A percentile compares a stretch with the other conserved stretches of the same genome.
Evolutionary conservation across 2,888 invertebrate species (phyloP).

Genomic region (Agrotis clavis): DNA sequence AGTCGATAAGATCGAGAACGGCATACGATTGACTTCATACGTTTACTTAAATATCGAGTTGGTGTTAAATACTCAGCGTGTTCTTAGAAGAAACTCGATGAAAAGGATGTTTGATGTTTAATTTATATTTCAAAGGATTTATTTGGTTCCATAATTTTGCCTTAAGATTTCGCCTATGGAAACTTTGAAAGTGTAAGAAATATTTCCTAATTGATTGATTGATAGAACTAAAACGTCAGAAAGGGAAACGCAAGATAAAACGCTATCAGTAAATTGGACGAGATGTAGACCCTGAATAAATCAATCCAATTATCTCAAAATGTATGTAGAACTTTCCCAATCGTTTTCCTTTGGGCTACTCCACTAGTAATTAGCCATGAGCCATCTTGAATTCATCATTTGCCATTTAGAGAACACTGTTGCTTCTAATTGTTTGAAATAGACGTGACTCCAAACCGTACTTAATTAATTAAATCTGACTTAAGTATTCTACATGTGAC

Average conservation of each 20-base stretch:
- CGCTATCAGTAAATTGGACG: neutral
- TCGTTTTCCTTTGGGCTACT: conserved; percentile 14
- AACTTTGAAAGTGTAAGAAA: neutral
- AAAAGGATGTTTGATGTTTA: conserved; percentile 21
- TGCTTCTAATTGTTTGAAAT: neutral
- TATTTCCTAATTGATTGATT: neutral
- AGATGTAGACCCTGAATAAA: conserved; percentile 31
- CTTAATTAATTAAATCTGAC: neutral
- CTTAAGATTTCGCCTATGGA: neutral
- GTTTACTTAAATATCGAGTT: conserved; percentile 48
- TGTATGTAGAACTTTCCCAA: conserved; percentile 18
- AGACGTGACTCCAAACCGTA: neutral
- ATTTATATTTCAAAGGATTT: conserved; percentile 21
- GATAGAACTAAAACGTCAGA: neutral
- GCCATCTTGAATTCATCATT: conserved; percentile 17
- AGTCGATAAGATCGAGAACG: conserved; percentile 43
- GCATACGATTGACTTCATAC: conserved; percentile 46
- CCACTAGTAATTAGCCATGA: conserved; percentile 12
- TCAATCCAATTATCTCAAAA: conserved; percentile 31
- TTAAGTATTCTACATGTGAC: neutral
- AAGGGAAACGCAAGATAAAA: neutral
- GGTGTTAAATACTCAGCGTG: conserved; percentile 32
- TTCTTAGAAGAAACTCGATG: conserved; percentile 14
- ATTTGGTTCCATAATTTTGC: conserved; percentile 14
- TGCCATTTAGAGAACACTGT: conserved; percentile 13